Evolutionary conservation across 1,140 invertebrate species (phyloP).

Genomic region (Bradynema listronoti): DNA sequence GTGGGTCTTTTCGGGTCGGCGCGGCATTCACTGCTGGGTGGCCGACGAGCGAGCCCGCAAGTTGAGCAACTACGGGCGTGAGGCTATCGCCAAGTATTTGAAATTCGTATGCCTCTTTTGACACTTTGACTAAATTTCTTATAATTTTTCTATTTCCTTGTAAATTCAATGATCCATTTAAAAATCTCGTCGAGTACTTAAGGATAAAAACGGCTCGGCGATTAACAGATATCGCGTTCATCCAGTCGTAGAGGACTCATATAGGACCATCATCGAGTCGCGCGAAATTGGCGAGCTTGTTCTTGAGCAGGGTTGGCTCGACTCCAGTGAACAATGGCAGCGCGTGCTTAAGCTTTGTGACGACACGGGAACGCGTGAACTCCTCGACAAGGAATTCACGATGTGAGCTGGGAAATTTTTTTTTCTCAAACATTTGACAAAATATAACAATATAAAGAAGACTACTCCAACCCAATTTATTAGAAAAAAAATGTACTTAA

Average conservation of each 20-base stretch:
- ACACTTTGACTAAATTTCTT: no score
- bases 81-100: constrained; percentile 81
- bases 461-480: no score
- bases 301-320: constrained; percentile 49
- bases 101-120: constrained; percentile 56
- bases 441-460: no score
- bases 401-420: constrained; percentile 2
- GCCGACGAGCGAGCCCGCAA: constrained; percentile 76
- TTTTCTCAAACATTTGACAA: not conserved
- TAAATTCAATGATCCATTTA: no score
- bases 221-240: constrained; percentile 20
- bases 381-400: constrained; percentile 16
- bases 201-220: constrained; percentile 27
- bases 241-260: constrained; percentile 32
- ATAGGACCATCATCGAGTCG: constrained; percentile 36
- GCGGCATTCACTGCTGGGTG: constrained; percentile 96
- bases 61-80: constrained; percentile 65
- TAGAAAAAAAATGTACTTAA: no score
- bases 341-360: constrained; percentile 30
- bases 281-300: constrained; percentile 41
- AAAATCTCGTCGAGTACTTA: no score
- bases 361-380: constrained; percentile 21
- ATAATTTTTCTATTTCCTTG: no score
- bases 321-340: constrained; percentile 24
- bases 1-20: constrained; percentile 90